Base-by-base conservation (phyloP, 2,888 invertebrate species). In the Tenthredo mesomela region DNA sequence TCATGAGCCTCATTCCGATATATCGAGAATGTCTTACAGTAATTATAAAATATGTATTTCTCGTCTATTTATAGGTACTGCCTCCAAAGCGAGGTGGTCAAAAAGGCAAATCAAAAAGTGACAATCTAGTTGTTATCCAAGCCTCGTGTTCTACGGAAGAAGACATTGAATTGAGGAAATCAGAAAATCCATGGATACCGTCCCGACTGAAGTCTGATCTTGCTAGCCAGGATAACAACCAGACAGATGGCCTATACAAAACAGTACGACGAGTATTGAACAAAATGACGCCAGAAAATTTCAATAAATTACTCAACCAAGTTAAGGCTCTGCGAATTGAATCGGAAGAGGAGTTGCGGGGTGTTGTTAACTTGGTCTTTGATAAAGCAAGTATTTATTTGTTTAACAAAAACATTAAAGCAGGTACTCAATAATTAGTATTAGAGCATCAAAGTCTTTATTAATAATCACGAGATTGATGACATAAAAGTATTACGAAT, bases 231-330 rank as follows among this genome's bases (percentile, higher is more conserved):
- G 93, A 94, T 2, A 93, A 94, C 29, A 91, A 91, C 25, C 94
- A 93, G 89, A 94, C 94, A 87, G 93, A 92, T 85, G 91, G 93
- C 80, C 92, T 98, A 82, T 95, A 96, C 90, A 96, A 96, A 90
- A 96, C 96, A 88, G 96, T 98, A 86, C 95, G 97, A 87, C 96
- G 97, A 90, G 97, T 98, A 88, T 94, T 98, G 85, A 98, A 98
- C 93, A 98, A 98, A 93, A 93, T 98, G 87, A 98, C 98, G 0
- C 98, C 98, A 0, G 97, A 98, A 92, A 98, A 98, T 91, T 98
- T 98, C 92, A 96, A 96, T 85, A 96, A 96, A 4, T 94, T 98
- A 85, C 94, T 97, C 37, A 95, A 95, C 29, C 97, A 96, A 94
- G 96, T 98, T 37, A 95, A 96, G 86, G 94, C 94, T 18, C 93